A percentile compares a stretch with the other conserved stretches of the same genome.
Evolutionary conservation across 2,113 vertebrate genomes (phyloP).

Genomic region (Etheostoma cragini): DNA sequence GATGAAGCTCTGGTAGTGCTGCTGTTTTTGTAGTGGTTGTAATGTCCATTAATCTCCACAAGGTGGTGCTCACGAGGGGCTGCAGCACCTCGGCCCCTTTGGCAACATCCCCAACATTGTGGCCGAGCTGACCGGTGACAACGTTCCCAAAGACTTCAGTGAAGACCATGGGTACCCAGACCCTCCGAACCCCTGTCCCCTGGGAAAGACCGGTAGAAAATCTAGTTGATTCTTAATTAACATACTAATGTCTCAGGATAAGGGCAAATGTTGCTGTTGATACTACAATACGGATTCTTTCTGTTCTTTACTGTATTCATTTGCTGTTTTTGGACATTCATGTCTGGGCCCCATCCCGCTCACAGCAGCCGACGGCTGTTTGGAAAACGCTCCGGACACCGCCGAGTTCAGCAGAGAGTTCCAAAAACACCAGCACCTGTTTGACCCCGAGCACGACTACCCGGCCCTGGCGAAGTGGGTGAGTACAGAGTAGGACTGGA

Average conservation of each 20-base stretch:
- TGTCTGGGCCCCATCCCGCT: background rate
- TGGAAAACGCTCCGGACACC: constrained; percentile 95
- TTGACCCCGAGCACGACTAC: constrained; percentile 96
- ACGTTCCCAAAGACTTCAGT: constrained; percentile 94
- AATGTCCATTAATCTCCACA: constrained; percentile 50
- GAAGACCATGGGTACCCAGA: constrained; percentile 98
- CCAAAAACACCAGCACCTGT: constrained; percentile 95
- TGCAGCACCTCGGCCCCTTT: constrained; percentile 97
- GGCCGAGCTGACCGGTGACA: constrained; percentile 96
- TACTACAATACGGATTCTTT: background rate
- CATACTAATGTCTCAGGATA: background rate
- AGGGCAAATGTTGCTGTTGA: background rate
- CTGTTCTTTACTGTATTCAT: background rate
- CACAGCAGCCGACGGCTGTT: constrained; percentile 90
- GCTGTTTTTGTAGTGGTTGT: background rate
- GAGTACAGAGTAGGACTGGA: constrained; percentile 69
- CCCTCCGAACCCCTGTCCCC: constrained; percentile 96
- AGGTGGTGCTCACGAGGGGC: constrained; percentile 97
- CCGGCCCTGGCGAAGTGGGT: constrained; percentile 93
- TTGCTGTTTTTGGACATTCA: background rate
- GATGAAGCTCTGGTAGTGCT: background rate
- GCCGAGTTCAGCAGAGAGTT: constrained; percentile 97
- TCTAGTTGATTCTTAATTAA: background rate
- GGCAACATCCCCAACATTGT: constrained; percentile 98
- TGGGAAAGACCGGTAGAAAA: constrained; percentile 91